Evolutionary conservation across 2,888 invertebrate species (phyloP), one percentile per base, ranked within the genome.

Genomic region (Hirtodrosophila duncani): DNA sequence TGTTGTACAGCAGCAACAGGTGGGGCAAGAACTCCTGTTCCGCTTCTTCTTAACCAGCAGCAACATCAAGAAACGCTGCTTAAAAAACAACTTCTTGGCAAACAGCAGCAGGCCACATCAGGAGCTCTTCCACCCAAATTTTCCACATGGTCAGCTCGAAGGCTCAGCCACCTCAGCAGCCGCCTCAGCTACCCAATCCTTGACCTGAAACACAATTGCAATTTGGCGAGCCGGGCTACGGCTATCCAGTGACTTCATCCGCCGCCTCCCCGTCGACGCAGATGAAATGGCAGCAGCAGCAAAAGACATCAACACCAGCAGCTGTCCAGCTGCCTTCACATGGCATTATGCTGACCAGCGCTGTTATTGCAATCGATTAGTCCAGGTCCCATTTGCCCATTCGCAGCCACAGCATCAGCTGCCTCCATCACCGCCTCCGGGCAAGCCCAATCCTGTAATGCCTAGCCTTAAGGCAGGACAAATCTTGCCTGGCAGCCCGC

Each of bases 401-500:
- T 63, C 84, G 48, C 85, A 86, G 46, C 66, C 82, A 29, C 71
- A 79, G 18, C 77, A 80, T 49, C 84, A 84, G 8, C 43, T 79
- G 51, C 68, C 82, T 0, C 72, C 84, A 3, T 84, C 84, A 10
- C 84, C 86, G 3, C 81, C 86, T 23, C 70, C 67, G 0, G 67
- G 51, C 3, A 83, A 88, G 69, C 80, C 83, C 11, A 83, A 70
- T 79, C 84, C 88, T 1, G 84, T 78, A 36, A 67, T 85, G 14
- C 84, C 84, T 33, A 74, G 44, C 8, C 52, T 84, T 2, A 83
- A 83, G 49, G 43, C 80, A 3, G 88, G 88, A n/a, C 63, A 77
- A 45, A 84, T 90, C 20, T 9, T 82, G 50, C 85, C 88, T 3
- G 88, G 88, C 5, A 88, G 90, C 84, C 89, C 90, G 59, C 89